Evolutionary conservation across 2,797 vertebrate species (phyloP).

Genomic region (Telmatherina bonti): DNA sequence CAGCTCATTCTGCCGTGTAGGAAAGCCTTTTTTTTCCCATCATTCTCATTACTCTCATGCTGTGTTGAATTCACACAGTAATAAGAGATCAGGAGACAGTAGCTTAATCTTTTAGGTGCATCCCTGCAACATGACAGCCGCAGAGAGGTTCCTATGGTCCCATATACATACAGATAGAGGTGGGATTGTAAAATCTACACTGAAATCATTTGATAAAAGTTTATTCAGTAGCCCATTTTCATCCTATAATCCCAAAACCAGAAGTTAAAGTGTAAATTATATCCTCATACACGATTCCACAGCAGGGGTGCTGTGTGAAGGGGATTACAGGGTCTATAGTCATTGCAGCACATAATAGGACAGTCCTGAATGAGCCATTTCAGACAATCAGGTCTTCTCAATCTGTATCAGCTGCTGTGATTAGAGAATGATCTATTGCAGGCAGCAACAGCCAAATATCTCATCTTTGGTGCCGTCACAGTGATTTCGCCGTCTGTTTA

Average conservation of each 20-base stretch:
- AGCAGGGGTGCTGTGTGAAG: conserved; percentile 15
- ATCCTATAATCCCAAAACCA: neutral
- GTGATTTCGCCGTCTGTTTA: conserved; percentile 58
- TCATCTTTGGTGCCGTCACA: conserved; percentile 46
- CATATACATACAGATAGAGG: neutral
- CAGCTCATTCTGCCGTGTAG: conserved; percentile 30
- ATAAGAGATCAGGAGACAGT: conserved; percentile 15
- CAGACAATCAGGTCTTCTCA: conserved; percentile 56
- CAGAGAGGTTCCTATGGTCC: neutral
- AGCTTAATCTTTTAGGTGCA: conserved; percentile 29
- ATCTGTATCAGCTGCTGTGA: conserved; percentile 61
- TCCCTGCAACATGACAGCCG: neutral
- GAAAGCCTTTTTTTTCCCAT: conserved; percentile 51
- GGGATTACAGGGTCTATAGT: conserved; percentile 19
- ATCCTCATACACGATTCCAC: conserved; percentile 14
- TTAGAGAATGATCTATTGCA: conserved; percentile 48
- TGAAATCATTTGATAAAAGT: neutral
- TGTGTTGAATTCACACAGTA: conserved; percentile 19
- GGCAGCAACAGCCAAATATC: conserved; percentile 48
- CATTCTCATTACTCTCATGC: conserved; percentile 39
- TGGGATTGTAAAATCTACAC: neutral
- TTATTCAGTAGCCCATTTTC: neutral
- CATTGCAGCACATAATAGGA: conserved; percentile 30
- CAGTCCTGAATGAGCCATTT: conserved; percentile 38
- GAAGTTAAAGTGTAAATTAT: conserved; percentile 5